Evolutionary conservation across 2,888 invertebrate genomes (phyloP).

Genomic region (Dugesia japonica): DNA sequence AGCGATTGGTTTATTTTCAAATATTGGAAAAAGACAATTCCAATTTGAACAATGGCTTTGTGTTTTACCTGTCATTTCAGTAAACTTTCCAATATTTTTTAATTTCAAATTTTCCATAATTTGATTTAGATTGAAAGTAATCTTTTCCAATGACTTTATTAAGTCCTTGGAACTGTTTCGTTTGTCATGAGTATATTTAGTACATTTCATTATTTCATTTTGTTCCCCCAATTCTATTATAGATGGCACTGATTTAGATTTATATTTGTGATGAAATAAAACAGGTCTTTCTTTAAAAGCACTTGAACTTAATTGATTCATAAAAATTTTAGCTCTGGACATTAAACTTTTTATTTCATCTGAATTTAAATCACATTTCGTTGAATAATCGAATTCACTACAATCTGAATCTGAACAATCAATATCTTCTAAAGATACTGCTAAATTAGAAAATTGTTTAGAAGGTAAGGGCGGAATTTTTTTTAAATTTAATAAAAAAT

Average conservation of each 20-base stretch:
- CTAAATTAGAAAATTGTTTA: conserved; percentile 24
- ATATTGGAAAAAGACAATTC: neutral
- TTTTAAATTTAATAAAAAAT: neutral
- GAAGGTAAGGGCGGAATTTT: neutral
- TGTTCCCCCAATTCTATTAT: neutral
- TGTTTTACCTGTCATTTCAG: no score
- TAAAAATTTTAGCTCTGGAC: neutral
- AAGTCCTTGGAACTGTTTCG: neutral
- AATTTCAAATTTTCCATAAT: neutral
- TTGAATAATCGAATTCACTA: neutral
- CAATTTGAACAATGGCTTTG: no score
- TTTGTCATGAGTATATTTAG: no score
- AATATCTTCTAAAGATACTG: conserved; percentile 24
- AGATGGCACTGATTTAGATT: neutral
- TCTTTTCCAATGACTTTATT: neutral
- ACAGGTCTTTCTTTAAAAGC: neutral
- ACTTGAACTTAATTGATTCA: neutral
- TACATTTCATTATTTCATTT: no score
- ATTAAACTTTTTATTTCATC: neutral
- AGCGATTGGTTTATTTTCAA: neutral
- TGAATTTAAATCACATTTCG: neutral
- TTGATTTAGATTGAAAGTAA: neutral
- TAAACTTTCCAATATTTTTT: no score
- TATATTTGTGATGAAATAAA: neutral
- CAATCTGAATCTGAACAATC: neutral